Conservation (phyloP, 2,888 invertebrate genomes). For the Lobophora halterata region DNA sequence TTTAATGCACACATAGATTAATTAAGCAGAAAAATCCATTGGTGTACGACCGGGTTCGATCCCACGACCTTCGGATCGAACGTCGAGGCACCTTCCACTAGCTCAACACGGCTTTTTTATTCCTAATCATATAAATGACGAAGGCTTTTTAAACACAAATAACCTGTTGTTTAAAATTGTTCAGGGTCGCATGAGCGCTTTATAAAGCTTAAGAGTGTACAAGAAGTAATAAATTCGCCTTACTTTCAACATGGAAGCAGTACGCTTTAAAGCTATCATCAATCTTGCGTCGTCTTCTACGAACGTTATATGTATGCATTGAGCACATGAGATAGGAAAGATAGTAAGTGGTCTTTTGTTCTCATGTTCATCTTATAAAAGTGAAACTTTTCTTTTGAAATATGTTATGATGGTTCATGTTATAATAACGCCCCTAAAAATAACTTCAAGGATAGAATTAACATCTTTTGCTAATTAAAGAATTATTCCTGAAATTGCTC, state of each 20-base stretch:
- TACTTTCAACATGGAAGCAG: slow-evolving; percentile 37
- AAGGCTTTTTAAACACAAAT: no score
- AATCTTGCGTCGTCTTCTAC: slow-evolving; percentile 52
- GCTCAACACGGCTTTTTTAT: no score
- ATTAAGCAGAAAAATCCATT: no score
- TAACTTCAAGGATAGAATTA: not conserved
- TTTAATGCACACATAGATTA: no score
- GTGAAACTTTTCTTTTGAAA: no score
- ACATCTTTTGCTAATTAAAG: not conserved
- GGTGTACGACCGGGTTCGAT: no score
- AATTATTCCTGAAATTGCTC: slow-evolving; percentile 6
- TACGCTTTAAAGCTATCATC: slow-evolving; percentile 43
- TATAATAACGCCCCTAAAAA: no score
- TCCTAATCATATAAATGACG: no score
- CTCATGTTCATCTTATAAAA: not conserved
- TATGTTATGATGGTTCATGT: no score
- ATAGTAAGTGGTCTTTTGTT: slow-evolving; percentile 3
- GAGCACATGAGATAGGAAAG: not conserved
- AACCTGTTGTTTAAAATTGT: slow-evolving; percentile 10
- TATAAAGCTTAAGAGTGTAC: slow-evolving; percentile 24
- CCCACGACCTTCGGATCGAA: no score
- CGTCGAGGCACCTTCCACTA: no score
- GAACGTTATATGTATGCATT: slow-evolving; percentile 21
- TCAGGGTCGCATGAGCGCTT: slow-evolving; percentile 14
- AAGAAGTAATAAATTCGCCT: slow-evolving; percentile 42